Conservation (phyloP, 2,888 invertebrate species). For the Empis stercorea region DNA sequence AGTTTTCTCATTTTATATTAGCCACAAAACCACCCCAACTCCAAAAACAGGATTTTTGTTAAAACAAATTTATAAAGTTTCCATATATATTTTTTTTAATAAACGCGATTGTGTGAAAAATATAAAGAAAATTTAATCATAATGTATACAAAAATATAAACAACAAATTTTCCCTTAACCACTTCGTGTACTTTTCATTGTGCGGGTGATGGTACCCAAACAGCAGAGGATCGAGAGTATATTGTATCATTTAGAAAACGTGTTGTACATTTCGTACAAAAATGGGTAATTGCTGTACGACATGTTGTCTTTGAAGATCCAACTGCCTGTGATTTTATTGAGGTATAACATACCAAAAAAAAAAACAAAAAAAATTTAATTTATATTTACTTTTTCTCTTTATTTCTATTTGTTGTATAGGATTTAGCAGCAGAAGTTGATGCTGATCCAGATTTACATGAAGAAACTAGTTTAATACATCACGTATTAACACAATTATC, state of each 20-base stretch:
- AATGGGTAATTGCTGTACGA: conserved; percentile 59
- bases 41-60: too few species aligned
- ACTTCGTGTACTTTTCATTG: conserved; percentile 42
- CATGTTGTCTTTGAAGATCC: conserved; percentile 65
- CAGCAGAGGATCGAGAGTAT: conserved; percentile 50
- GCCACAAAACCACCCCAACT: too few species aligned
- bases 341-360: conserved; percentile 36
- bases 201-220: conserved; percentile 36
- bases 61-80: too few species aligned
- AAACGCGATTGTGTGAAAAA: too few species aligned
- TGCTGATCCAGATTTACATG: conserved; percentile 50
- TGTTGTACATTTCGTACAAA: conserved; percentile 64
- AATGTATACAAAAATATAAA: too few species aligned
- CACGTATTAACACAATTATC: conserved; percentile 50
- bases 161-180: conserved; percentile 38
- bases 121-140: too few species aligned
- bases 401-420: conserved; percentile 23
- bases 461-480: conserved; percentile 56
- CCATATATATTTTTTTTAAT: too few species aligned
- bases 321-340: conserved; percentile 55
- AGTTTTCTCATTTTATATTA: too few species aligned
- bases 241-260: conserved; percentile 55
- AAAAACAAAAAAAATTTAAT: neutral
- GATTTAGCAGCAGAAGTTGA: conserved; percentile 58
- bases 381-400: neutral